phyloP scores from a whole-genome alignment of 2,113 vertebrate genomes.

The Platichthys flesus region DNA sequence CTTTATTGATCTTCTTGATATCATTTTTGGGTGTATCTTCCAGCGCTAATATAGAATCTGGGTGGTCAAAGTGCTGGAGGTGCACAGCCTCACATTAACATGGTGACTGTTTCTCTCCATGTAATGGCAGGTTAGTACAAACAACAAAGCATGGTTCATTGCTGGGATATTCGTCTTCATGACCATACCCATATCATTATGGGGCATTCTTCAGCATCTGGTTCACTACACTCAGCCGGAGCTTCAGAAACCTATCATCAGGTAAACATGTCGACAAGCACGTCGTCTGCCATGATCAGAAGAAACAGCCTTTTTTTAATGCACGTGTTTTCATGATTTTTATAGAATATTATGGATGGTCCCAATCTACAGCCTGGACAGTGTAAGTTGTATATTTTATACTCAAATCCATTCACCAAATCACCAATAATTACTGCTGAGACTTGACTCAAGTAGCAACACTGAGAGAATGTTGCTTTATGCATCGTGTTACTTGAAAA shows the following conservation, averaged over 20 bases:
- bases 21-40: too few species aligned
- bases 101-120: slow-evolving; percentile 22
- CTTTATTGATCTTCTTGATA: too few species aligned
- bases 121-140: slow-evolving; percentile 87
- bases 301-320: background rate
- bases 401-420: background rate
- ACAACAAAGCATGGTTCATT: slow-evolving; percentile 97
- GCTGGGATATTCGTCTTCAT: slow-evolving; percentile 96
- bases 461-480: background rate
- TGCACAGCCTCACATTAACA: background rate
- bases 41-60: too few species aligned
- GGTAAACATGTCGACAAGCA: slow-evolving; percentile 77
- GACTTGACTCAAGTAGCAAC: too few species aligned
- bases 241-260: slow-evolving; percentile 97
- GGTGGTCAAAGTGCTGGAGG: too few species aligned
- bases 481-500: background rate
- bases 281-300: background rate
- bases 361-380: slow-evolving; percentile 98
- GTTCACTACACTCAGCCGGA: slow-evolving; percentile 98
- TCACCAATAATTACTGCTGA: background rate
- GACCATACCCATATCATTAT: slow-evolving; percentile 96
- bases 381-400: slow-evolving; percentile 86
- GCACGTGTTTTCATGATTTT: background rate
- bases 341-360: slow-evolving; percentile 99
- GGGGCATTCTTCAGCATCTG: slow-evolving; percentile 96